Percentiles rank a stretch among this genome's conserved stretches.
These are phyloP conservation scores for Pipistrellus pygmaeus DNA, from an alignment of 2,797 vertebrate genomes.

Conservation along the genomic window DNA sequence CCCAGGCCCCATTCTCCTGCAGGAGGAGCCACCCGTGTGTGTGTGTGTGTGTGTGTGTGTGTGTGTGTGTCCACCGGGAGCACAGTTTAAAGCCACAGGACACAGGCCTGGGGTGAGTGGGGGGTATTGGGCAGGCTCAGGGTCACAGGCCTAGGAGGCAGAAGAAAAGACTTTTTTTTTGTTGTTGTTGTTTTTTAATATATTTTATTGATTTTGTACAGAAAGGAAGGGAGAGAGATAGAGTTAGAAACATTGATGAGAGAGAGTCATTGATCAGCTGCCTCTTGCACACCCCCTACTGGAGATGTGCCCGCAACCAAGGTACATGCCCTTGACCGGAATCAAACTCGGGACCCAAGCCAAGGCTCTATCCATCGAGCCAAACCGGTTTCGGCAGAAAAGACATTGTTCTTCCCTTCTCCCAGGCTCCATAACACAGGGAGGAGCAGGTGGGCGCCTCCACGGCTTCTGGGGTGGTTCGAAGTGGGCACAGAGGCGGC, in stretches of 20 bases:
- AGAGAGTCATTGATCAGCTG: too few species aligned
- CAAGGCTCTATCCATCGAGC: too few species aligned
- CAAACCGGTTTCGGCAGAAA: not conserved
- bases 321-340: too few species aligned
- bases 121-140: not conserved
- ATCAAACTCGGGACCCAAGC: too few species aligned
- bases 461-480: not conserved
- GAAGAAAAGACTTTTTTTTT: too few species aligned
- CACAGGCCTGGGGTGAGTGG: constrained; percentile 86
- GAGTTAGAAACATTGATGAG: too few species aligned
- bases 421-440: not conserved
- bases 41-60: too few species aligned
- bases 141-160: not conserved
- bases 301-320: too few species aligned
- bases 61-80: constrained; percentile 83
- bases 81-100: constrained; percentile 93
- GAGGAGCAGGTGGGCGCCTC: too few species aligned
- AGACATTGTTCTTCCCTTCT: not conserved
- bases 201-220: not conserved
- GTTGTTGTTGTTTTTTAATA: too few species aligned
- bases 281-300: too few species aligned
- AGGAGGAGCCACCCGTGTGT: constrained; percentile 90
- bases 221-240: not conserved
- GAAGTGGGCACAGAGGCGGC: not conserved
- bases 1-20: constrained; percentile 88